These are phyloP conservation scores for Ecliptopera silaceata DNA, from an alignment of 2,888 invertebrate species.

Conservation along the genomic window DNA sequence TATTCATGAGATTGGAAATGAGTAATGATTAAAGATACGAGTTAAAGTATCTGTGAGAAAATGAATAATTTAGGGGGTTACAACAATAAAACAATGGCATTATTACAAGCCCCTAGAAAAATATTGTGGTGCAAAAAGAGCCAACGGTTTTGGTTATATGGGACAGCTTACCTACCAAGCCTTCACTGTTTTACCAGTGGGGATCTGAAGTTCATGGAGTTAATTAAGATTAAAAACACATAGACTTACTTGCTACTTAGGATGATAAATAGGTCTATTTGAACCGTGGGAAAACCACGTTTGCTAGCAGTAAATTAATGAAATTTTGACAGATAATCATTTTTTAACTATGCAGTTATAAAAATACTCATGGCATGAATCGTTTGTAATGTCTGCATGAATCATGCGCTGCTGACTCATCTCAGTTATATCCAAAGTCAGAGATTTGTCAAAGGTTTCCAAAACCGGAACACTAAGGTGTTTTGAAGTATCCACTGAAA, in stretches of 20 bases:
- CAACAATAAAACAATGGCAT: background rate
- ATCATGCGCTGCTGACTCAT: background rate
- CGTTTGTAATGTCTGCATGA: background rate
- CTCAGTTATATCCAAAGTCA: background rate
- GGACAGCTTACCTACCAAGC: background rate
- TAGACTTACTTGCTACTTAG: background rate
- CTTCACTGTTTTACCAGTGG: too few relatives aligned
- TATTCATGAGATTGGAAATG: background rate
- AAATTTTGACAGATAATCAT: background rate
- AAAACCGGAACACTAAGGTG: background rate
- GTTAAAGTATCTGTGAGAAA: constrained; percentile 34
- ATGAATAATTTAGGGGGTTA: constrained; percentile 6
- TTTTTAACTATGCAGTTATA: background rate
- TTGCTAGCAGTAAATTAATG: background rate
- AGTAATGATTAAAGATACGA: background rate
- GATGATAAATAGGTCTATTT: background rate
- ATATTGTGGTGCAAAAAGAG: background rate
- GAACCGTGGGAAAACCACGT: constrained; percentile 17
- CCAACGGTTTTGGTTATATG: background rate
- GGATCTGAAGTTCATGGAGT: too few relatives aligned
- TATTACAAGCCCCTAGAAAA: background rate
- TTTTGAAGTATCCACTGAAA: too few relatives aligned
- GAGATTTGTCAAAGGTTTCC: background rate
- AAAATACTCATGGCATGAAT: too few relatives aligned
- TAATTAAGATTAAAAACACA: too few relatives aligned